Percentiles rank a stretch among this genome's conserved stretches.
phyloP scores from a whole-genome alignment of 2,888 invertebrate species.

The Drosophila kuntzei region DNA sequence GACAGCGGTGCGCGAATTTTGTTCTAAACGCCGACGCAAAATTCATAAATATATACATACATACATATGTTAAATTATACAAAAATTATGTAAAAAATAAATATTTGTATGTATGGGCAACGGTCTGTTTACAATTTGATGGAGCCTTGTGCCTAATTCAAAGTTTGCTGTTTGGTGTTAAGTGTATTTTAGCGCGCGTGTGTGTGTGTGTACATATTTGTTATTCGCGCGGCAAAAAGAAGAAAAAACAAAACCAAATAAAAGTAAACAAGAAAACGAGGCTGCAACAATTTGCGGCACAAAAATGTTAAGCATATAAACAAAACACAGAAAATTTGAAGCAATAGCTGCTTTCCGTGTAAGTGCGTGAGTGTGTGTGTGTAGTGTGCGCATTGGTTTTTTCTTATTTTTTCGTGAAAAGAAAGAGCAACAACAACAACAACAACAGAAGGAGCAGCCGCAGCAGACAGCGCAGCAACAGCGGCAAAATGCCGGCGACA shows the following conservation, averaged over 20 bases:
- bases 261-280: constrained; percentile 59
- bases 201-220: constrained; percentile 37
- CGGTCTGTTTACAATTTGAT: constrained; percentile 42
- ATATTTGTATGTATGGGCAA: constrained; percentile 32
- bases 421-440: constrained; percentile 34
- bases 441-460: constrained; percentile 33
- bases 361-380: constrained; percentile 21
- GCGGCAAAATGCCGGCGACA: constrained; percentile 76
- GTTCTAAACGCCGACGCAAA: constrained; percentile 41
- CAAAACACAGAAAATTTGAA: constrained; percentile 47
- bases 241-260: constrained; percentile 38
- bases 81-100: constrained; percentile 52
- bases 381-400: constrained; percentile 49
- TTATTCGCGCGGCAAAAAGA: constrained; percentile 64
- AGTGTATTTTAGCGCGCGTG: constrained; percentile 32
- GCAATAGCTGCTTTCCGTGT: constrained; percentile 38
- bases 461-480: constrained; percentile 52
- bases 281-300: constrained; percentile 61
- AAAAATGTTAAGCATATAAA: constrained; percentile 57
- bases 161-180: constrained; percentile 42
- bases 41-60: constrained; percentile 32
- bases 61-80: constrained; percentile 34
- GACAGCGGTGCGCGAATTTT: constrained; percentile 10
- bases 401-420: constrained; percentile 49
- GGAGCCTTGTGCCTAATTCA: constrained; percentile 59